Conservation (phyloP, 1,140 invertebrate species). For the Popillia japonica region DNA sequence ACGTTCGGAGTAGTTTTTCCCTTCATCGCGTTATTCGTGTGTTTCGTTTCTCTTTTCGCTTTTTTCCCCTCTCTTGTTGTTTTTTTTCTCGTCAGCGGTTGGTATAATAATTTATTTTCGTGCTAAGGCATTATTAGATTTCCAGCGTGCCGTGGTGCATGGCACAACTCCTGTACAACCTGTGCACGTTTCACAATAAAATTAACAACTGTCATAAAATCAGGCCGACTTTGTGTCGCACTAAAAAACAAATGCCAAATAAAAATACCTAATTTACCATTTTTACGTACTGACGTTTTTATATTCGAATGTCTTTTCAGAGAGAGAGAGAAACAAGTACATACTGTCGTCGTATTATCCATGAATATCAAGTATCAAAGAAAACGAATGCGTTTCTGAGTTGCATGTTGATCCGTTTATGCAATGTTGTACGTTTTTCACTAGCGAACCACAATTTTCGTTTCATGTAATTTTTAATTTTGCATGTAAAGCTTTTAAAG, state of each 20-base stretch:
- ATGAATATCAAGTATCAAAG: slow-evolving; percentile 8
- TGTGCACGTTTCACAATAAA: slow-evolving; percentile 26
- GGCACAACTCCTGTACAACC: slow-evolving; percentile 29
- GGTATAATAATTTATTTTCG: slow-evolving; percentile 30
- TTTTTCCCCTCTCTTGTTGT: neutral
- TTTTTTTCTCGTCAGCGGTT: slow-evolving; percentile 20
- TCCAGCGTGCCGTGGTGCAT: slow-evolving; percentile 26
- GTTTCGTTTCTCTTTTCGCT: neutral
- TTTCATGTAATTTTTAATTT: slow-evolving; percentile 8
- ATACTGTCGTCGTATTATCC: neutral
- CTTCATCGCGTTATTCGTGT: neutral
- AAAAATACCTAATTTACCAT: slow-evolving; percentile 30
- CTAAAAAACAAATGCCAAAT: slow-evolving; percentile 25
- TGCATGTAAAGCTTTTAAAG: neutral
- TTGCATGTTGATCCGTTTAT: neutral
- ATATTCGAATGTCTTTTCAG: neutral
- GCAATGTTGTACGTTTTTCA: neutral
- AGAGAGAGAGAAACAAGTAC: neutral
- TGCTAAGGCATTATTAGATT: slow-evolving; percentile 32
- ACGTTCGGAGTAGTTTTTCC: neutral
- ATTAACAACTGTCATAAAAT: slow-evolving; percentile 35
- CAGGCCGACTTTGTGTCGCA: slow-evolving; percentile 20
- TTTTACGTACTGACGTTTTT: slow-evolving; percentile 32
- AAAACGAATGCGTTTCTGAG: neutral
- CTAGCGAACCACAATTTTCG: neutral